Base-by-base conservation (phyloP, 2,797 vertebrate species). In the Syngnathus rostellatus region DNA sequence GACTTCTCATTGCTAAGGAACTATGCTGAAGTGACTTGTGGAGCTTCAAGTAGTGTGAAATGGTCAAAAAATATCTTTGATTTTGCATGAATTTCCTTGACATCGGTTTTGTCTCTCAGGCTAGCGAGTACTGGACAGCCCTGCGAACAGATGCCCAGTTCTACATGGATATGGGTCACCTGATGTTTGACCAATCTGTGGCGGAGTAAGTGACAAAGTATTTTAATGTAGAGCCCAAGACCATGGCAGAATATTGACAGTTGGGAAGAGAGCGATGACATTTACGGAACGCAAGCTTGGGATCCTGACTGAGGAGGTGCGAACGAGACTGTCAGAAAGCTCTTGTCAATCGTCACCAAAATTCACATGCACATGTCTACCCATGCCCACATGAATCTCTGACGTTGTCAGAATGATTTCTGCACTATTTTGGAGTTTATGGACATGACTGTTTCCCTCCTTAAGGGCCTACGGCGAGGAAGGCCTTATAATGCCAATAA, bases 161-260 rank as follows among this genome's bases (percentile, higher is more conserved):
- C 74, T 89, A 89, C 75, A 87, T 90, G 78, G 87, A 90, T 75
- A 87, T 90, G 83, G 62, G 80, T 6, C 71, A 77, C 70, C 43
- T 91, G 76, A 86, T 89, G 84, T 90, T 89, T 72, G 86, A 90
- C 67, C 82, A 37, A 60, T 84, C 86, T 54, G 77, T 88, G 65
- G 86, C 83, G 21, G 69, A 68, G 86, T 89, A 75, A 89, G 88
- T 83, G 21, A 46, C 41, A 16, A 12, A 25, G 25, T 25, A 48
- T 72, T 2, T 17, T 14, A 53, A 50, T 55, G 53, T 55, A 2
- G 21, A 25, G 53, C 53, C 21, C 53, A 31, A 3, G n/a, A n/a
- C 50, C n/a, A 21, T 45, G 31, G 31, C 31, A 31, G 31, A 31
- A 31, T 31, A 31, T 4, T 31, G 31, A 31, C 31, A 31, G 31